These are phyloP conservation scores for Conus ventricosus DNA, from an alignment of 1,140 invertebrate genomes.

Conservation along the genomic window DNA sequence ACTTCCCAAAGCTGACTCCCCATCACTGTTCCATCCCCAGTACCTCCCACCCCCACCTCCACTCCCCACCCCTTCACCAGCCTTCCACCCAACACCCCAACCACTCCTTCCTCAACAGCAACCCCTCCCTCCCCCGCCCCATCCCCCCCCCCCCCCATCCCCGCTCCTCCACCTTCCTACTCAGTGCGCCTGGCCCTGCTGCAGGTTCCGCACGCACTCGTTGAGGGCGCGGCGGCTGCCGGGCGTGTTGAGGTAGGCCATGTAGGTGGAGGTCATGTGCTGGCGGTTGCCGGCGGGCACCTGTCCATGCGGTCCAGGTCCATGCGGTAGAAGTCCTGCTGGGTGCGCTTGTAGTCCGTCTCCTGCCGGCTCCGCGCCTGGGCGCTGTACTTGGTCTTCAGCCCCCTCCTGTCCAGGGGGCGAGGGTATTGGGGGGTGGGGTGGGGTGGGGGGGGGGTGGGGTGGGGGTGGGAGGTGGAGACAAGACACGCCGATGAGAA, in stretches of 20 bases:
- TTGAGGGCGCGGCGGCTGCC: constrained; percentile 67
- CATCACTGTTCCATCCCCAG: too few relatives aligned
- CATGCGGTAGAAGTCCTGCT: constrained; percentile 71
- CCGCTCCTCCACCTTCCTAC: too few relatives aligned
- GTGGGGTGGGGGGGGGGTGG: too few relatives aligned
- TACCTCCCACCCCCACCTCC: too few relatives aligned
- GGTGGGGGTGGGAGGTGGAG: too few relatives aligned
- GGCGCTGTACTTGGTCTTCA: constrained; percentile 62
- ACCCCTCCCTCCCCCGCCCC: too few relatives aligned
- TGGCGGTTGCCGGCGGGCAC: constrained; percentile 61
- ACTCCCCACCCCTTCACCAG: too few relatives aligned
- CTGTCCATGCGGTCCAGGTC: constrained; percentile 69
- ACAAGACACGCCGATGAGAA: too few relatives aligned
- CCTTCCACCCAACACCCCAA: neutral
- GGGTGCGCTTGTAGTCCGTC: constrained; percentile 68
- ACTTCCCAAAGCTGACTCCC: too few relatives aligned
- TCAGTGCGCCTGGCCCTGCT: constrained; percentile 38
- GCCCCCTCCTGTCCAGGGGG: constrained; percentile 55
- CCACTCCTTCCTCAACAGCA: too few relatives aligned
- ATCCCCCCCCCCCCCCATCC: too few relatives aligned
- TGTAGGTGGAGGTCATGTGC: constrained; percentile 68
- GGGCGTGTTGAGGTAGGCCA: constrained; percentile 72
- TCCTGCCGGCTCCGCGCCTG: constrained; percentile 60
- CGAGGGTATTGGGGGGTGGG: too few relatives aligned
- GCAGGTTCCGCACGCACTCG: constrained; percentile 60